Conservation (phyloP, 2,888 invertebrate species). For the Cryptus viduatorius region DNA sequence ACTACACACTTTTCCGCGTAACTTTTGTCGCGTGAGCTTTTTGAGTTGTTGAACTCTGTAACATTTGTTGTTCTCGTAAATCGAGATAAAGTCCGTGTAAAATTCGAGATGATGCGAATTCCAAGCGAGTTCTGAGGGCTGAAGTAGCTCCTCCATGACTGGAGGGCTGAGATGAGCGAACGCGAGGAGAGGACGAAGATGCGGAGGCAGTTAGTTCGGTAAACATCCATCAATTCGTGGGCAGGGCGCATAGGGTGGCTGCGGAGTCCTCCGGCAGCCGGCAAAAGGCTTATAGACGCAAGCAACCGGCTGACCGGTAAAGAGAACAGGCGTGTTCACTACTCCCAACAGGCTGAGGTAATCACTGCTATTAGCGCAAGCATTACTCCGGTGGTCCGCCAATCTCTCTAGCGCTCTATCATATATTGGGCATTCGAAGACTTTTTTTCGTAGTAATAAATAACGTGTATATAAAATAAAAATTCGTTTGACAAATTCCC, state of each 20-base stretch:
- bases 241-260: constrained; percentile 62
- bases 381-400: constrained; percentile 87
- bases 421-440: constrained; percentile 68
- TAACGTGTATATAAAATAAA: background rate
- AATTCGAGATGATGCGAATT: constrained; percentile 62
- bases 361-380: constrained; percentile 87
- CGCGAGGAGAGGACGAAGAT: constrained; percentile 35
- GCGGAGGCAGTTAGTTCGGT: constrained; percentile 78
- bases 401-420: constrained; percentile 82
- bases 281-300: constrained; percentile 33
- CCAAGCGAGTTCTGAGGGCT: constrained; percentile 67
- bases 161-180: constrained; percentile 48
- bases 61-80: background rate
- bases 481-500: background rate
- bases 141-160: constrained; percentile 72
- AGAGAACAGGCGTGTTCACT: constrained; percentile 79
- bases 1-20: background rate
- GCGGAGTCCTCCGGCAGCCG: constrained; percentile 57
- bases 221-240: constrained; percentile 84
- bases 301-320: constrained; percentile 71
- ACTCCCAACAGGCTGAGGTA: constrained; percentile 84
- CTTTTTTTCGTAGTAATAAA: background rate
- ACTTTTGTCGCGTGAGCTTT: background rate
- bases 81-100: constrained; percentile 10
- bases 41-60: background rate